Conservation (phyloP, 2,888 invertebrate species). For the Blastobasis lacticolella region DNA sequence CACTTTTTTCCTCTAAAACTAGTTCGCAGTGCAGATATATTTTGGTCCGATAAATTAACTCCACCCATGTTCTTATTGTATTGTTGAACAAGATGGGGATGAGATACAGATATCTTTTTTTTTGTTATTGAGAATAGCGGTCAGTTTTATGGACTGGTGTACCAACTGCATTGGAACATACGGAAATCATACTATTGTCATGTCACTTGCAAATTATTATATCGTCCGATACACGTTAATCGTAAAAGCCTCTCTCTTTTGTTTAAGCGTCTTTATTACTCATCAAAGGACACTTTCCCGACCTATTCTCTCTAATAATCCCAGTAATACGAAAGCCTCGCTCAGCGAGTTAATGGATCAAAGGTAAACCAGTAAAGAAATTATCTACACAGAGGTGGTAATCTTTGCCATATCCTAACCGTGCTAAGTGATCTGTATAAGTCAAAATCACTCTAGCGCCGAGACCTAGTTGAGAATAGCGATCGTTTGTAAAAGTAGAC, state of each 20-base stretch:
- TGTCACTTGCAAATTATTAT: slow-evolving; percentile 76
- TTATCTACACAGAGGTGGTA: no score
- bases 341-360: no score
- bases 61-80: no score
- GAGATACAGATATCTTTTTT: neutral
- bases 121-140: neutral
- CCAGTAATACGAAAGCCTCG: no score
- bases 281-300: neutral
- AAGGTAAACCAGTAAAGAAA: no score
- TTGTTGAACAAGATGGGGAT: neutral
- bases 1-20: neutral
- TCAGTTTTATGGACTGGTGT: neutral
- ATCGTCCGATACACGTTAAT: slow-evolving; percentile 51
- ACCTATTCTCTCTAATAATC: neutral
- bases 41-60: no score
- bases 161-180: neutral
- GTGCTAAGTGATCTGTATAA: no score
- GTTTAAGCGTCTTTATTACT: neutral
- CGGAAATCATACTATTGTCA: no score
- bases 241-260: slow-evolving; percentile 44
- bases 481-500: neutral
- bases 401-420: no score
- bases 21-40: no score
- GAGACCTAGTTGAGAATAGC: no score
- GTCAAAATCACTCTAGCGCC: no score